These are phyloP conservation scores for Daphoenositta chrysoptera DNA, from an alignment of 2,113 vertebrate genomes.

Conservation along the genomic window DNA sequence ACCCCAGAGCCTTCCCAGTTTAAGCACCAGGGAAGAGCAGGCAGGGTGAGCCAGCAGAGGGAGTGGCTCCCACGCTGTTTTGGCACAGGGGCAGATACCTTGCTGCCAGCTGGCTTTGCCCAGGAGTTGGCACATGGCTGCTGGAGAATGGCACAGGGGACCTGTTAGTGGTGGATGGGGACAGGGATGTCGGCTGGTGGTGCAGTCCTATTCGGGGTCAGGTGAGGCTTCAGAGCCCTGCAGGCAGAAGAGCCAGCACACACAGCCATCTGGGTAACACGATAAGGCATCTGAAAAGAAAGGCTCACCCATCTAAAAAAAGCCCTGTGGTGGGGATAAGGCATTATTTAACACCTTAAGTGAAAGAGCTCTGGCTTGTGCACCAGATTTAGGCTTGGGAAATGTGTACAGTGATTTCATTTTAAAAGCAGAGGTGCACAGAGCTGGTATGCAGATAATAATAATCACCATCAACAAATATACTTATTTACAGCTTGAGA, in stretches of 20 bases:
- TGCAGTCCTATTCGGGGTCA: neutral
- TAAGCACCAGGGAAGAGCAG: neutral
- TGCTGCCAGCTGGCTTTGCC: neutral
- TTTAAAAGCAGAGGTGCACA: neutral
- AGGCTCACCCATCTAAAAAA: neutral
- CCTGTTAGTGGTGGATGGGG: neutral
- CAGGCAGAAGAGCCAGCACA: neutral
- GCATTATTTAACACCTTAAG: neutral
- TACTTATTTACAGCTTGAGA: neutral
- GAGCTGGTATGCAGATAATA: rapidly evolving
- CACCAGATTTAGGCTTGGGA: neutral
- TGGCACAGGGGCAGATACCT: rapidly evolving
- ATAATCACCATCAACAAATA: neutral
- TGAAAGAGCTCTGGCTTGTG: neutral
- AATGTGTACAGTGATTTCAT: neutral
- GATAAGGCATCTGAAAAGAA: neutral
- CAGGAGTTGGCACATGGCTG: rapidly evolving
- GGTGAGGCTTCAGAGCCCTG: neutral
- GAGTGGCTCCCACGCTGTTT: rapidly evolving
- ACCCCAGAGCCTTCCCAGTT: neutral
- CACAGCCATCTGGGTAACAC: neutral
- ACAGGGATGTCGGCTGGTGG: neutral
- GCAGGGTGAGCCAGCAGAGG: neutral
- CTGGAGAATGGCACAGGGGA: neutral
- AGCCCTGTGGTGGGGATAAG: neutral